These are phyloP conservation scores for Teleopsis dalmanni DNA, from an alignment of 1,140 invertebrate genomes.

Conservation along the genomic window DNA sequence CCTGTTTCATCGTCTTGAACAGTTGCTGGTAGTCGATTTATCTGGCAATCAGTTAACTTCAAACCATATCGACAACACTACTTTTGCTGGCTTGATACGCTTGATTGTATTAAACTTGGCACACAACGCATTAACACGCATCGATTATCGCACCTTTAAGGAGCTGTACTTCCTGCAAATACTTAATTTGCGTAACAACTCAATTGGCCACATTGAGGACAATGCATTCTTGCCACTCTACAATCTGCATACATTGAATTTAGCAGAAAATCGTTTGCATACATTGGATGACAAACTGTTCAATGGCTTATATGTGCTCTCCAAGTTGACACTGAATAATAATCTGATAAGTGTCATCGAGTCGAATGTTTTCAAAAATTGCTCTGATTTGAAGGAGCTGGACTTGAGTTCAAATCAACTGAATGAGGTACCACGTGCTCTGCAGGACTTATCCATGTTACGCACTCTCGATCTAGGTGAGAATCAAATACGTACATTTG, in stretches of 20 bases:
- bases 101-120: constrained; percentile 79
- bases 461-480: constrained; percentile 80
- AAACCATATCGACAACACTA: constrained; percentile 71
- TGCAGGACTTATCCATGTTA: constrained; percentile 72
- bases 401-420: constrained; percentile 81
- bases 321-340: constrained; percentile 74
- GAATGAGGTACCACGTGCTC: constrained; percentile 68
- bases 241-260: constrained; percentile 76
- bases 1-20: constrained; percentile 74
- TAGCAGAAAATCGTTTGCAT: constrained; percentile 77
- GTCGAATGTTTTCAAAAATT: constrained; percentile 79
- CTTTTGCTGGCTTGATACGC: constrained; percentile 74
- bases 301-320: constrained; percentile 76
- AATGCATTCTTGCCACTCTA: constrained; percentile 79
- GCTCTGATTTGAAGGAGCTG: constrained; percentile 81
- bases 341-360: constrained; percentile 76
- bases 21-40: constrained; percentile 76
- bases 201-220: constrained; percentile 76
- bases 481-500: constrained; percentile 73
- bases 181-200: constrained; percentile 78
- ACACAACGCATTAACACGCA: constrained; percentile 70
- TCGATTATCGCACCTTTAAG: constrained; percentile 78
- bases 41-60: constrained; percentile 78
- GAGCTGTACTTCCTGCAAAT: constrained; percentile 82
- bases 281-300: constrained; percentile 73